Percentiles rank a stretch among this genome's conserved stretches.
These are phyloP conservation scores for Matsumurasca onukii DNA, from an alignment of 1,140 invertebrate genomes.

Conservation along the genomic window DNA sequence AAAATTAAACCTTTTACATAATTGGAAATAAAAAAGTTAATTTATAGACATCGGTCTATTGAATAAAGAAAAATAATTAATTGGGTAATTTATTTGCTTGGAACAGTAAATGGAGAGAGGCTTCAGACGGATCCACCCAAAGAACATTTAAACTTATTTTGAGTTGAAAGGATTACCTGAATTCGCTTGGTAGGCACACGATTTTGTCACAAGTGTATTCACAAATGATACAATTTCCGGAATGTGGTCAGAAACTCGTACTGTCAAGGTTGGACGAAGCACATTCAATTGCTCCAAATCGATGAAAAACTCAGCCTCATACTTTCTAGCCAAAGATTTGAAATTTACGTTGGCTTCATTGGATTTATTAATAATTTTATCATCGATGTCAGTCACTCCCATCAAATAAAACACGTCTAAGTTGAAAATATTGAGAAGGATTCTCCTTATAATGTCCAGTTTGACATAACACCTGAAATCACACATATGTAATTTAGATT, in stretches of 20 bases:
- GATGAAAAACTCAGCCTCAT: conserved; percentile 81
- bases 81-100: too few species aligned
- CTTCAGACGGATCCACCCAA: too few species aligned
- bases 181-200: conserved; percentile 63
- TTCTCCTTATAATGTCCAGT: conserved; percentile 83
- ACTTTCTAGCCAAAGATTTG: conserved; percentile 61
- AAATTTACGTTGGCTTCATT: conserved; percentile 57
- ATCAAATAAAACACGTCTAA: conserved; percentile 78
- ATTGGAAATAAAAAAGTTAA: too few species aligned
- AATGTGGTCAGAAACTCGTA: conserved; percentile 80
- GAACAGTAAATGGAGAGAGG: too few species aligned
- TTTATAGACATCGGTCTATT: too few species aligned
- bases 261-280: conserved; percentile 62
- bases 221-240: conserved; percentile 76
- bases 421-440: conserved; percentile 74
- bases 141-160: too few species aligned
- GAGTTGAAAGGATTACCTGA: conserved; percentile 18
- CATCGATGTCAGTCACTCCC: conserved; percentile 95
- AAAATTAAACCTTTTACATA: too few species aligned
- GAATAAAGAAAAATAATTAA: too few species aligned
- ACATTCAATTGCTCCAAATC: conserved; percentile 75
- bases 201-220: conserved; percentile 60
- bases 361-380: conserved; percentile 86
- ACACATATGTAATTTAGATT: too few species aligned
- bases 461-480: conserved; percentile 74